phyloP scores from a whole-genome alignment of 2,113 vertebrate species.

The Alosa alosa region DNA sequence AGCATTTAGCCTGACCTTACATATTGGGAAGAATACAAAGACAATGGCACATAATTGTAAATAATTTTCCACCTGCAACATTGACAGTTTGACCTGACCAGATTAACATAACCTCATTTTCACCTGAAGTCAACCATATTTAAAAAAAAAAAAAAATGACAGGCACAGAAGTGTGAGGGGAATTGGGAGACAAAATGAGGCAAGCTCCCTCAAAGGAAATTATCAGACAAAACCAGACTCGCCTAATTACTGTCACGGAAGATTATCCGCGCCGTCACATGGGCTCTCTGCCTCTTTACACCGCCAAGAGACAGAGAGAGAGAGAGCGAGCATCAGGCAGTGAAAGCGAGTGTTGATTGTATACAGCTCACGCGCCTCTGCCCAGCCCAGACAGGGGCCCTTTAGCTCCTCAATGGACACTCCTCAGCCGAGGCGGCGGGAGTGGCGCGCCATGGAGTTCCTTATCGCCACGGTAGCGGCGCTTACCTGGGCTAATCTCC shows the following conservation, averaged over 20 bases:
- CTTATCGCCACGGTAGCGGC: slow-evolving; percentile 33
- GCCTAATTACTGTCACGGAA: slow-evolving; percentile 3
- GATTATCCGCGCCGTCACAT: background rate
- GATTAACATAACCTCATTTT: background rate
- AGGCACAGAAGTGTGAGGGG: background rate
- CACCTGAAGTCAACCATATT: background rate
- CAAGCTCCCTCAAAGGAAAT: slow-evolving; percentile 30
- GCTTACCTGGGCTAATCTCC: slow-evolving; percentile 54
- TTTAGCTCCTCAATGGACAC: background rate
- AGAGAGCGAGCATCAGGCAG: background rate
- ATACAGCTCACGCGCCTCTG: background rate
- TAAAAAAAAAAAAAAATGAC: background rate
- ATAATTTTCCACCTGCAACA: background rate
- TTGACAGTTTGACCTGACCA: background rate
- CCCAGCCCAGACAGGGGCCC: background rate
- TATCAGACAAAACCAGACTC: slow-evolving; percentile 14
- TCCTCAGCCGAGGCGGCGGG: background rate
- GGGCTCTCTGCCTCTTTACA: background rate
- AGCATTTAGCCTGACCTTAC: background rate
- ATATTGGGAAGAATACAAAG: background rate
- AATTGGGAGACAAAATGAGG: slow-evolving; percentile 50
- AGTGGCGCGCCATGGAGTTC: slow-evolving; percentile 38
- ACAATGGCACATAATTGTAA: background rate
- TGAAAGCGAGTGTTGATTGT: background rate
- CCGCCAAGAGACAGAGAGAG: background rate